phyloP scores from a whole-genome alignment of 2,888 invertebrate genomes.

The Pteria penguin region DNA sequence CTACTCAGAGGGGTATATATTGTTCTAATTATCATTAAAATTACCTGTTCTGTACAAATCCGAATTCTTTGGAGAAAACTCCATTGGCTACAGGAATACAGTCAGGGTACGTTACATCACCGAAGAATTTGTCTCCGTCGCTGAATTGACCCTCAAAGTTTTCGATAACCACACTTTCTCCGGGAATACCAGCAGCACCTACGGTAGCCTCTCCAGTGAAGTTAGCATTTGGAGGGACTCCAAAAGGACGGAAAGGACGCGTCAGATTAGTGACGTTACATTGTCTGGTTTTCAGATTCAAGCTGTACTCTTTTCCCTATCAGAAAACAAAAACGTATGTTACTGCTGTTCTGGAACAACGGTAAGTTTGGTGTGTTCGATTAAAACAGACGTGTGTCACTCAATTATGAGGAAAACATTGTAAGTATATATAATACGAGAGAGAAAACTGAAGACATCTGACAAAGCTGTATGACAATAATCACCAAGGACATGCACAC shows the following conservation, averaged over 20 bases:
- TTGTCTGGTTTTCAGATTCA: slow-evolving; percentile 61
- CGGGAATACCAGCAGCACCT: slow-evolving; percentile 62
- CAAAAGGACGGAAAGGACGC: slow-evolving; percentile 61
- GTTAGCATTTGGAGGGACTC: slow-evolving; percentile 62
- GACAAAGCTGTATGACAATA: too few relatives aligned
- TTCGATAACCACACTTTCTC: slow-evolving; percentile 59
- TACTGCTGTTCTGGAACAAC: too few relatives aligned
- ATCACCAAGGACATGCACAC: too few relatives aligned
- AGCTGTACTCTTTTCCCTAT: slow-evolving; percentile 63
- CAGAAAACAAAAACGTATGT: too few relatives aligned
- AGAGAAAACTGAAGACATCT: too few relatives aligned
- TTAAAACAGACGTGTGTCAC: too few relatives aligned
- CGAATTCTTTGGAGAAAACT: slow-evolving; percentile 57
- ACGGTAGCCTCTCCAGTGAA: slow-evolving; percentile 60
- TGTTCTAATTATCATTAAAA: too few relatives aligned
- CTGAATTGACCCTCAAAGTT: slow-evolving; percentile 58
- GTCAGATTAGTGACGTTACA: slow-evolving; percentile 60
- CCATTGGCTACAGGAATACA: slow-evolving; percentile 63
- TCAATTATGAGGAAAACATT: too few relatives aligned
- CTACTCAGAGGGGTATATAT: too few relatives aligned
- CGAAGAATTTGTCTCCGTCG: slow-evolving; percentile 49
- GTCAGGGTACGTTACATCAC: slow-evolving; percentile 61
- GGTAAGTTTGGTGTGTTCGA: too few relatives aligned
- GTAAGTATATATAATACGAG: too few relatives aligned
- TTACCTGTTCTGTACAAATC: slow-evolving; percentile 60